Evolutionary conservation across 1,140 invertebrate species (phyloP).

Genomic region (Bradynema listronoti): DNA sequence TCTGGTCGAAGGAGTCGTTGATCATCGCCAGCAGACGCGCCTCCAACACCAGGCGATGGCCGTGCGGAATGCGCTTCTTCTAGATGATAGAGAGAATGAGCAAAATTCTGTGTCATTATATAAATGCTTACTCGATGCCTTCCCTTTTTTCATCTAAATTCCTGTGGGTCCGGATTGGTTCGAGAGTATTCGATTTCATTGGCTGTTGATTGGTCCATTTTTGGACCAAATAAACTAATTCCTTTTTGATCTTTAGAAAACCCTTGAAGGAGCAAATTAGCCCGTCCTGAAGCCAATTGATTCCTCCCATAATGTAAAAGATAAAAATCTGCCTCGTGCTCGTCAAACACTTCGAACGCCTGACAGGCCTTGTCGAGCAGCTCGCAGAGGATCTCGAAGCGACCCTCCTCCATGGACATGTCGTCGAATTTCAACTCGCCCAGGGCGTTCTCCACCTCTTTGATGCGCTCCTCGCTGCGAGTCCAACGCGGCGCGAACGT

Average conservation of each 20-base stretch:
- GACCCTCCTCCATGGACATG: slow-evolving; percentile 46
- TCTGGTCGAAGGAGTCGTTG: slow-evolving; percentile 39
- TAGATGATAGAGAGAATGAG: too few species aligned
- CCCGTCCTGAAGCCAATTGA: too few species aligned
- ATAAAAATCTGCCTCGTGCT: slow-evolving; percentile 38
- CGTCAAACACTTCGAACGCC: slow-evolving; percentile 47
- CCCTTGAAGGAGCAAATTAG: too few species aligned
- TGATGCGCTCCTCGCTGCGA: slow-evolving; percentile 34
- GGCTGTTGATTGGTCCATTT: too few species aligned
- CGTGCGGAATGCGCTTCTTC: slow-evolving; percentile 30
- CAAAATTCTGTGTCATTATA: slow-evolving; percentile 11
- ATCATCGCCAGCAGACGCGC: slow-evolving; percentile 30
- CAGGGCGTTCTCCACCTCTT: slow-evolving; percentile 31
- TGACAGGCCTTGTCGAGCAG: slow-evolving; percentile 45
- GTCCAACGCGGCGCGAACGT: slow-evolving; percentile 39
- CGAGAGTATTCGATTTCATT: too few species aligned
- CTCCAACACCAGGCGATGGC: slow-evolving; percentile 47
- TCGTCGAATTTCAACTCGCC: slow-evolving; percentile 32
- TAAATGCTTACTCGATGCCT: too few species aligned
- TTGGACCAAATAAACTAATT: too few species aligned
- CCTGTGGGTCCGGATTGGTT: too few species aligned
- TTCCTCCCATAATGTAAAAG: too few species aligned
- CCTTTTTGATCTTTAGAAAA: too few species aligned
- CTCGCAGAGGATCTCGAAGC: slow-evolving; percentile 46
- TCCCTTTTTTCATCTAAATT: too few species aligned